These are phyloP conservation scores for Oncorhynchus kisutch DNA, from an alignment of 2,113 vertebrate genomes.

Conservation along the genomic window DNA sequence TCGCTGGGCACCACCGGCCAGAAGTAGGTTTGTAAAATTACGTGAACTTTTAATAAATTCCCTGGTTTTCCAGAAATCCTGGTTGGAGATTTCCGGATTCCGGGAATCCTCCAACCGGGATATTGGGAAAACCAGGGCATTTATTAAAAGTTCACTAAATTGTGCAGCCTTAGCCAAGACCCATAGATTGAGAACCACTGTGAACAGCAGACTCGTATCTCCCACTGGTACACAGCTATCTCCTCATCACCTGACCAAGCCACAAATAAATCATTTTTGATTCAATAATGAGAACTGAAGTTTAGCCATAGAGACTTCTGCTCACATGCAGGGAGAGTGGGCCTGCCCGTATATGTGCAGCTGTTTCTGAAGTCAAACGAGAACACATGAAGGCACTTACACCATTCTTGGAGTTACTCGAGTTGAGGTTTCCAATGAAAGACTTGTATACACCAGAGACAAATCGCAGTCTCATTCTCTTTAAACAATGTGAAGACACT, in stretches of 20 bases:
- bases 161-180: no score
- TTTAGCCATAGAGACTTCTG: background rate
- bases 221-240: background rate
- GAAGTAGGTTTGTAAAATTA: no score
- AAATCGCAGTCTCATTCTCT: background rate
- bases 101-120: no score
- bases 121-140: no score
- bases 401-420: background rate
- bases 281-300: background rate
- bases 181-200: background rate
- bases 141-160: no score
- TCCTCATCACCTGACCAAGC: background rate
- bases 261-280: background rate
- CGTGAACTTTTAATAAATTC: background rate
- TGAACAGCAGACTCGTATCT: background rate
- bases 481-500: background rate
- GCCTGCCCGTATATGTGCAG: background rate
- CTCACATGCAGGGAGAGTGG: background rate
- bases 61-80: background rate
- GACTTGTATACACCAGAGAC: background rate
- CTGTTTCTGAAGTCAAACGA: background rate
- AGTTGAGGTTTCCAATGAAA: background rate
- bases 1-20: background rate
- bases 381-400: background rate
- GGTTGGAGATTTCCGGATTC: background rate